Evolutionary conservation across 2,797 vertebrate species (phyloP).

Genomic region (Hoplostethus atlanticus): DNA sequence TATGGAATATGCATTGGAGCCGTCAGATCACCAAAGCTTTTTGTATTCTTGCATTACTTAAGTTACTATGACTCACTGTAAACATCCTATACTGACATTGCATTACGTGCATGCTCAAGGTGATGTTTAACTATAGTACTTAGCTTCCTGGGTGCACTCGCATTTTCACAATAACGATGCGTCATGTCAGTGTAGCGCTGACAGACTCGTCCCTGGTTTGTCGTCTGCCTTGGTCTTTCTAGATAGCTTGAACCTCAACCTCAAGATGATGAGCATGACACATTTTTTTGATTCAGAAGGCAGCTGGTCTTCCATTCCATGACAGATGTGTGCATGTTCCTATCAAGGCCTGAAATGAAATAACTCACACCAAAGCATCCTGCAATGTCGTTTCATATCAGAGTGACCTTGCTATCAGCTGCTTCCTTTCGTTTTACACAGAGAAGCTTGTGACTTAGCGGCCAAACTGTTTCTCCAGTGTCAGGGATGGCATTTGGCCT

Average conservation of each 20-base stretch:
- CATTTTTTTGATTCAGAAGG: conserved; percentile 40
- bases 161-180: conserved; percentile 38
- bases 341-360: conserved; percentile 29
- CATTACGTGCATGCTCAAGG: conserved; percentile 57
- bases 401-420: conserved; percentile 27
- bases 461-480: not conserved
- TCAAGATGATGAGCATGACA: conserved; percentile 37
- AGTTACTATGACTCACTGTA: conserved; percentile 62
- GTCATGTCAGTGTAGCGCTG: conserved; percentile 60
- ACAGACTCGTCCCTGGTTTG: conserved; percentile 39
- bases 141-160: conserved; percentile 21
- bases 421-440: conserved; percentile 27
- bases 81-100: conserved; percentile 42
- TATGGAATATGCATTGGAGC: conserved; percentile 30
- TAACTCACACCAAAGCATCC: conserved; percentile 61
- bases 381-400: conserved; percentile 10
- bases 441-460: conserved; percentile 1
- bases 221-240: conserved; percentile 19
- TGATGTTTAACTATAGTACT: conserved; percentile 30
- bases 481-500: conserved; percentile 9
- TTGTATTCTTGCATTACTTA: conserved; percentile 41
- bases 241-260: conserved; percentile 47
- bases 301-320: conserved; percentile 54
- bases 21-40: conserved; percentile 59
- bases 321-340: conserved; percentile 38